Conservation (phyloP, 2,113 vertebrate species). For the Arizona elegans region DNA sequence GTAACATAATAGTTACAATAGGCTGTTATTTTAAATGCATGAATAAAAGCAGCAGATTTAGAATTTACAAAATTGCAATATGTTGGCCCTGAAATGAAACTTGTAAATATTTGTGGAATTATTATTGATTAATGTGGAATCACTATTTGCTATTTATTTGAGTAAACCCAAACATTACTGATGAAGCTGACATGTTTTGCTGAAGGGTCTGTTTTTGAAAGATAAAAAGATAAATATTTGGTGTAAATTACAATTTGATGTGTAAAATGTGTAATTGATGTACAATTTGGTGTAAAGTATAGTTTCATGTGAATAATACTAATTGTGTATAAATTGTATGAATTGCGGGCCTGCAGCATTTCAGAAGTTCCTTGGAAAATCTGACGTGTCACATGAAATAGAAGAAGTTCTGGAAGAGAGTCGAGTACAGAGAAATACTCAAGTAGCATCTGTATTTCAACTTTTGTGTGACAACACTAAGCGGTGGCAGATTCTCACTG, state of each 20-base stretch:
- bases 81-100: background rate
- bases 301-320: background rate
- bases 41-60: background rate
- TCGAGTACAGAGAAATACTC: constrained; percentile 71
- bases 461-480: constrained; percentile 72
- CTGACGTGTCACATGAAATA: constrained; percentile 81
- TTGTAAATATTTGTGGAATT: background rate
- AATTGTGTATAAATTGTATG: background rate
- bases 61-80: too few relatives aligned
- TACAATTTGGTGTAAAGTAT: background rate
- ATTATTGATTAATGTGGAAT: background rate
- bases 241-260: background rate
- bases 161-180: background rate
- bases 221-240: background rate
- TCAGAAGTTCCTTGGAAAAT: constrained; percentile 83
- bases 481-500: constrained; percentile 86
- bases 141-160: background rate
- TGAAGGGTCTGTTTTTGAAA: background rate
- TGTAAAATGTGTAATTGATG: background rate
- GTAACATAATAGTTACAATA: background rate
- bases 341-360: constrained; percentile 74
- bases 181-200: background rate
- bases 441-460: constrained; percentile 69
- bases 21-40: background rate
- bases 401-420: constrained; percentile 82